Conservation (phyloP, 2,888 invertebrate species). For the Macrophya annulata region DNA sequence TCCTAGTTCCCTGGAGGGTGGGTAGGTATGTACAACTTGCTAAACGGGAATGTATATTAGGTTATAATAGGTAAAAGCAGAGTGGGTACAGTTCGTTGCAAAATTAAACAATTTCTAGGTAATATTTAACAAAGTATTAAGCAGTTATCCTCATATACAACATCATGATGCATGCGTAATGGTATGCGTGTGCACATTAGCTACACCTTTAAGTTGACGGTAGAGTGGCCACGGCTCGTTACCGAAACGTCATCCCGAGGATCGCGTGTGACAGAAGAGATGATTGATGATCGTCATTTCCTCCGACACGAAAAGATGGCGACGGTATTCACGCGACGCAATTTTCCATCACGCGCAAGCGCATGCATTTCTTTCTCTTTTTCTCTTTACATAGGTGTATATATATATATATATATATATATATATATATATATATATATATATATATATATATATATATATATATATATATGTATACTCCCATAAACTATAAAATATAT, state of each 20-base stretch:
- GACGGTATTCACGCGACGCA: conserved; percentile 53
- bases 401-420: too few relatives aligned
- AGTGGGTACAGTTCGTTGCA: conserved; percentile 3
- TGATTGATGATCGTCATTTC: conserved; percentile 68
- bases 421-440: too few relatives aligned
- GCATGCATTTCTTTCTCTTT: neutral
- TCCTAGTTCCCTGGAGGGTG: conserved; percentile 10
- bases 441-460: too few relatives aligned
- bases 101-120: neutral
- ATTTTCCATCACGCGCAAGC: neutral
- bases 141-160: too few relatives aligned
- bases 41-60: conserved; percentile 41
- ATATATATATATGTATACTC: too few relatives aligned
- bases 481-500: too few relatives aligned
- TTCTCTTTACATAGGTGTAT: neutral
- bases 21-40: conserved; percentile 3
- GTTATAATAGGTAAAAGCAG: neutral
- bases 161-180: neutral
- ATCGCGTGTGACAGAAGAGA: conserved; percentile 60
- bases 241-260: conserved; percentile 33
- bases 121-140: too few relatives aligned
- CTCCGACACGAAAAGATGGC: conserved; percentile 65
- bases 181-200: neutral
- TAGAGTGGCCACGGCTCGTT: conserved; percentile 40
- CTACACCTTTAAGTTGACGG: neutral